phyloP scores from a whole-genome alignment of 2,797 vertebrate genomes.

The Chelmon rostratus region DNA sequence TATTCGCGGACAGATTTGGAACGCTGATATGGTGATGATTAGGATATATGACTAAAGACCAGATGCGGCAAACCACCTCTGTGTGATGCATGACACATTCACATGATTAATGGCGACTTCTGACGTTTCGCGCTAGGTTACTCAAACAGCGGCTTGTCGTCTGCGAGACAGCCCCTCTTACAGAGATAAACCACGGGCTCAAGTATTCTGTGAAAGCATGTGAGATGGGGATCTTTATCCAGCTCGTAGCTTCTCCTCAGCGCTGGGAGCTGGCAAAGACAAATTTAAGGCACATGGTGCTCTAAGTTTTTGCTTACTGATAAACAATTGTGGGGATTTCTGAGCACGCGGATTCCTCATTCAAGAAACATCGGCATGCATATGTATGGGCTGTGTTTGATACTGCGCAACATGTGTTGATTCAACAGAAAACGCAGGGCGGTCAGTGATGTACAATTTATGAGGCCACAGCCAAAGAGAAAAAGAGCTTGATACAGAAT shows the following conservation, averaged over 20 bases:
- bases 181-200: constrained; percentile 59
- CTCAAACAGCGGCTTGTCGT: constrained; percentile 61
- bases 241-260: constrained; percentile 46
- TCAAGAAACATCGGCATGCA: constrained; percentile 57
- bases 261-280: constrained; percentile 37
- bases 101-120: constrained; percentile 74
- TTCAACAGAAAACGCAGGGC: constrained; percentile 45
- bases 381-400: constrained; percentile 38
- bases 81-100: constrained; percentile 71
- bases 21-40: constrained; percentile 71
- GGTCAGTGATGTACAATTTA: constrained; percentile 28
- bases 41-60: constrained; percentile 80
- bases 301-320: constrained; percentile 40
- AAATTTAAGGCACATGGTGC: constrained; percentile 33
- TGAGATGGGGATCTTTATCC: constrained; percentile 57
- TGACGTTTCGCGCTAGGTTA: constrained; percentile 64
- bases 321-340: constrained; percentile 41
- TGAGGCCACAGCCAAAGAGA: constrained; percentile 6
- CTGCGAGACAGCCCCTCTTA: constrained; percentile 51
- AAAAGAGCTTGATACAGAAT: background rate
- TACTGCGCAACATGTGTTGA: constrained; percentile 34
- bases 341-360: constrained; percentile 29
- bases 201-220: constrained; percentile 46
- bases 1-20: constrained; percentile 74
- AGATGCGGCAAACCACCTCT: constrained; percentile 79